These are phyloP conservation scores for Anableps anableps DNA, from an alignment of 2,797 vertebrate species.

Conservation along the genomic window DNA sequence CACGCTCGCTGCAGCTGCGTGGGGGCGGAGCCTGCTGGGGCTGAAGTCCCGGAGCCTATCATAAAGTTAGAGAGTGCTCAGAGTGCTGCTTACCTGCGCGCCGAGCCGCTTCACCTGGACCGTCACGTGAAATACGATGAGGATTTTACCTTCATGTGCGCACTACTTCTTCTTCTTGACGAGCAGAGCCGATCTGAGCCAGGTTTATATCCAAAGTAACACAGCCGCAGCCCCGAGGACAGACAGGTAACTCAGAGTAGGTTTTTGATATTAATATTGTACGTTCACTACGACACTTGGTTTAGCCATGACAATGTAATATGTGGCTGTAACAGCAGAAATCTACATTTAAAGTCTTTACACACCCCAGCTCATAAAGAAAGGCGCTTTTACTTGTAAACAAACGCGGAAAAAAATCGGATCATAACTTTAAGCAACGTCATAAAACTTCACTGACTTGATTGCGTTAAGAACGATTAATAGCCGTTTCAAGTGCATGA, in stretches of 20 bases:
- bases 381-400: not conserved
- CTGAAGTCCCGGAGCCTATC: slow-evolving; percentile 62
- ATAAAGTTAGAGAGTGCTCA: slow-evolving; percentile 50
- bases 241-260: slow-evolving; percentile 10
- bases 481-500: not conserved
- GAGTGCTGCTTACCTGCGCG: slow-evolving; percentile 57
- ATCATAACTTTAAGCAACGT: not conserved
- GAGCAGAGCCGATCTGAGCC: slow-evolving; percentile 3
- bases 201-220: not conserved
- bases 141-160: slow-evolving; percentile 62
- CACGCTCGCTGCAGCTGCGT: not conserved
- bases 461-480: not conserved
- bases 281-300: not conserved
- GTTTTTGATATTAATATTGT: not conserved
- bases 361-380: not conserved
- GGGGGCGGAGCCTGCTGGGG: slow-evolving; percentile 64
- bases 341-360: not conserved
- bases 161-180: slow-evolving; percentile 13
- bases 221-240: slow-evolving; percentile 3
- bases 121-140: slow-evolving; percentile 51
- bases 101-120: slow-evolving; percentile 43
- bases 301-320: no score
- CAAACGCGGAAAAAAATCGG: not conserved
- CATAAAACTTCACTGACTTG: not conserved
- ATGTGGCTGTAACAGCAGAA: not conserved